Percentiles rank a stretch among this genome's conserved stretches.
phyloP scores from a whole-genome alignment of 2,888 invertebrate genomes.

The Epistrophe grossulariae region DNA sequence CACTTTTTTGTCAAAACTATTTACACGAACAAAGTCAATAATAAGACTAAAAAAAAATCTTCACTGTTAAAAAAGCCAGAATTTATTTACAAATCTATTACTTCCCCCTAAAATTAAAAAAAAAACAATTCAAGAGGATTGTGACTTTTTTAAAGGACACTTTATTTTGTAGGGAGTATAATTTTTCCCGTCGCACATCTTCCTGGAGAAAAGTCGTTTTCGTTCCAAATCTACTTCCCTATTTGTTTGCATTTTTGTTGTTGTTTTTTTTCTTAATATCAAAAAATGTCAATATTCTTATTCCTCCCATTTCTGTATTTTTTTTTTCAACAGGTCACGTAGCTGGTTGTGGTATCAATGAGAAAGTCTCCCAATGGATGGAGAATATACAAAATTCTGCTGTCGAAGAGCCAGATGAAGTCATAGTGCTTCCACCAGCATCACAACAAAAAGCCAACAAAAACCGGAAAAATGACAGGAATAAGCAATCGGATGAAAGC shows the following conservation, averaged over 20 bases:
- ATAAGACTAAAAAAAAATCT: too few species aligned
- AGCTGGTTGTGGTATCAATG: slow-evolving; percentile 94
- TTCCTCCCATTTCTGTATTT: neutral
- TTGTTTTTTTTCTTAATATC: slow-evolving; percentile 33
- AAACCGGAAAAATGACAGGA: slow-evolving; percentile 48
- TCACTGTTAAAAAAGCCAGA: neutral
- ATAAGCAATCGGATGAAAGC: slow-evolving; percentile 60
- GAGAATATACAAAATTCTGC: slow-evolving; percentile 93
- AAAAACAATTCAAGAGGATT: neutral
- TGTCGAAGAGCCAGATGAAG: slow-evolving; percentile 85
- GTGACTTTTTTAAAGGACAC: slow-evolving; percentile 9
- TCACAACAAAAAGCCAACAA: slow-evolving; percentile 76
- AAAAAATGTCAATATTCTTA: slow-evolving; percentile 36
- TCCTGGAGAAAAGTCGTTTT: slow-evolving; percentile 37
- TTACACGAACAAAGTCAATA: too few species aligned
- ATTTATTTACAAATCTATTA: neutral
- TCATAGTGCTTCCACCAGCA: slow-evolving; percentile 63
- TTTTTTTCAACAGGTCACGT: slow-evolving; percentile 87
- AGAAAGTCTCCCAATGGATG: slow-evolving; percentile 96
- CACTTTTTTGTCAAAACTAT: too few species aligned
- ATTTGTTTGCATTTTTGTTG: slow-evolving; percentile 70
- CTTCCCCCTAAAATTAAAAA: neutral
- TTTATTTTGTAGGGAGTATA: slow-evolving; percentile 12
- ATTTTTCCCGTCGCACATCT: slow-evolving; percentile 20
- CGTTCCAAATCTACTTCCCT: slow-evolving; percentile 52